Conservation (phyloP, 1,140 invertebrate species). For the Drosophila arawakana region DNA sequence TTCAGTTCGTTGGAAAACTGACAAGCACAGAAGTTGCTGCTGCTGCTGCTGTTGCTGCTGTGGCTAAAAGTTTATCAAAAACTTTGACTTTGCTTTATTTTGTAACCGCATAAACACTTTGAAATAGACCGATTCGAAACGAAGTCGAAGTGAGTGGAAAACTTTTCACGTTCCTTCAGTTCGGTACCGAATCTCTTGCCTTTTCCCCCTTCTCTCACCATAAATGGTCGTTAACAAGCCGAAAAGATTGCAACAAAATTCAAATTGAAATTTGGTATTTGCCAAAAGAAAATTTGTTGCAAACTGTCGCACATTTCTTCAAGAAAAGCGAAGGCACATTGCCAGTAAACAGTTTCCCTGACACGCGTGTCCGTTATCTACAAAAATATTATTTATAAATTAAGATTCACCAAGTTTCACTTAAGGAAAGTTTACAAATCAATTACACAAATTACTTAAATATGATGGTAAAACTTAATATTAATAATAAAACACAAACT, state of each 20-base stretch:
- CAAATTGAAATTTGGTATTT: constrained; percentile 70
- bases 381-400: no score
- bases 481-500: no score
- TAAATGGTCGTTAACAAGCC: constrained; percentile 74
- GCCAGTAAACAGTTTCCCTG: neutral
- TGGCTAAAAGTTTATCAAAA: constrained; percentile 75
- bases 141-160: constrained; percentile 52
- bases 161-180: constrained; percentile 36
- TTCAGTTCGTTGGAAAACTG: constrained; percentile 45
- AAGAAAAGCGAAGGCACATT: constrained; percentile 1
- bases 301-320: constrained; percentile 40
- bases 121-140: constrained; percentile 69
- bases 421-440: no score
- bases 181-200: no score
- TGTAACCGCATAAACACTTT: constrained; percentile 83
- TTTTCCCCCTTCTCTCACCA: neutral
- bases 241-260: constrained; percentile 70
- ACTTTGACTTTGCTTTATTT: constrained; percentile 78
- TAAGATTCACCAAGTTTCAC: no score
- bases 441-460: no score
- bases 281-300: constrained; percentile 39
- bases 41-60: constrained; percentile 52
- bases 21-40: constrained; percentile 72
- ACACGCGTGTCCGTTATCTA: neutral
- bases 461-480: no score